These are phyloP conservation scores for Sesia apiformis DNA, from an alignment of 2,888 invertebrate species.

Conservation along the genomic window DNA sequence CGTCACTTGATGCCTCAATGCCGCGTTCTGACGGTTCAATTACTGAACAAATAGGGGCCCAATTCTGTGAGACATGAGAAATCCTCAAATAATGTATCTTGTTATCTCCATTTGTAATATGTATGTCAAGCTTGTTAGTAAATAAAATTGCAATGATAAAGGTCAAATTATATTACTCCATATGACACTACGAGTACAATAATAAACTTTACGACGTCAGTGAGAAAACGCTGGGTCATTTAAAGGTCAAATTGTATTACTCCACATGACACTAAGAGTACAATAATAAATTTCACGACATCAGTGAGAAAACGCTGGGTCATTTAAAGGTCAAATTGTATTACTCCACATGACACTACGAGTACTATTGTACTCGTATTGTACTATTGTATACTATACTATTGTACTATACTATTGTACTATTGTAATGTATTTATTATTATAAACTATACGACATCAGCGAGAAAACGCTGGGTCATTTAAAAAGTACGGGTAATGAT, in stretches of 20 bases:
- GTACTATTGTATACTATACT: no score
- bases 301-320: no score
- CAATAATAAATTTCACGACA: no score
- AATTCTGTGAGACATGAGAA: slow-evolving; percentile 10
- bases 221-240: neutral
- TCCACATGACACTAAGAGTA: no score
- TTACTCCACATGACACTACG: no score
- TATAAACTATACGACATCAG: neutral
- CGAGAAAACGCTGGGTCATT: neutral
- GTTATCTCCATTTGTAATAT: slow-evolving; percentile 9
- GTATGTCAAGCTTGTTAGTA: slow-evolving; percentile 9
- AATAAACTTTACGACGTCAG: neutral
- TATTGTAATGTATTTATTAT: no score
- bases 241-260: no score
- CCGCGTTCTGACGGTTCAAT: slow-evolving; percentile 28
- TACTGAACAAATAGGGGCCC: slow-evolving; percentile 22
- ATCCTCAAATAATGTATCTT: slow-evolving; percentile 5
- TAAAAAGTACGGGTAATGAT: slow-evolving; percentile 28
- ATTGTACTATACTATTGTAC: no score
- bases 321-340: no score
- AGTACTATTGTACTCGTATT: no score
- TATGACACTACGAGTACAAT: neutral
- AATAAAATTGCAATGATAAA: slow-evolving; percentile 6
- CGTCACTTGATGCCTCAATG: slow-evolving; percentile 24
- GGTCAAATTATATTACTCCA: neutral